Percentiles rank a stretch among this genome's conserved stretches.
phyloP scores from a whole-genome alignment of 1,140 invertebrate species.

The Eulimnadia texana region DNA sequence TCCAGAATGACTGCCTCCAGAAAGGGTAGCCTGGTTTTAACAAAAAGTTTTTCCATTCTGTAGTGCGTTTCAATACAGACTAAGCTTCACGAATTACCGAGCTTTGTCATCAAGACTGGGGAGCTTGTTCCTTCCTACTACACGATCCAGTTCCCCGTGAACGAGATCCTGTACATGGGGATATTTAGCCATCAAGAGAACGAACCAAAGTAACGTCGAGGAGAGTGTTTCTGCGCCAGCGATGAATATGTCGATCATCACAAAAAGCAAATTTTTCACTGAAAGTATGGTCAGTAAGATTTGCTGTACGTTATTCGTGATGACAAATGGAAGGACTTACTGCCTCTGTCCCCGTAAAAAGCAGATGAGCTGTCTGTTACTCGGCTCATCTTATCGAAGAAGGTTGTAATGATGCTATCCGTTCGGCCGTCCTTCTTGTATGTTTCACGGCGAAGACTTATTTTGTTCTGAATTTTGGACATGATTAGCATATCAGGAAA shows the following conservation, averaged over 20 bases:
- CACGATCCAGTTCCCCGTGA: slow-evolving; percentile 71
- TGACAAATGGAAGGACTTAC: background rate
- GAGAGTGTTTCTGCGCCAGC: slow-evolving; percentile 91
- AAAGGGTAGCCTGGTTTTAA: background rate
- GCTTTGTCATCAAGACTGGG: slow-evolving; percentile 58
- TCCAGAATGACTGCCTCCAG: background rate
- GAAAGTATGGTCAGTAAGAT: background rate
- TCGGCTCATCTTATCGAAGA: background rate
- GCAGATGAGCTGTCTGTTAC: background rate
- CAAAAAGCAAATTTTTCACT: background rate
- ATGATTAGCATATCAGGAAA: background rate
- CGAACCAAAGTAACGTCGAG: slow-evolving; percentile 72
- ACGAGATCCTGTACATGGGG: slow-evolving; percentile 65
- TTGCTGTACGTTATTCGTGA: background rate
- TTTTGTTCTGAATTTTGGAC: background rate
- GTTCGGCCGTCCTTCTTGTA: background rate
- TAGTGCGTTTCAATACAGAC: background rate
- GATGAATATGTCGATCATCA: slow-evolving; percentile 56
- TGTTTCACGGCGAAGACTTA: background rate
- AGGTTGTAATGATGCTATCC: background rate
- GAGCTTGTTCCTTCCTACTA: slow-evolving; percentile 62
- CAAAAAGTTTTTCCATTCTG: background rate
- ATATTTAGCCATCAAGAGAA: slow-evolving; percentile 73
- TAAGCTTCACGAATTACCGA: background rate
- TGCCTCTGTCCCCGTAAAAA: background rate